Conservation (phyloP, 1,140 invertebrate genomes). For the Acromyrmex charruanus region DNA sequence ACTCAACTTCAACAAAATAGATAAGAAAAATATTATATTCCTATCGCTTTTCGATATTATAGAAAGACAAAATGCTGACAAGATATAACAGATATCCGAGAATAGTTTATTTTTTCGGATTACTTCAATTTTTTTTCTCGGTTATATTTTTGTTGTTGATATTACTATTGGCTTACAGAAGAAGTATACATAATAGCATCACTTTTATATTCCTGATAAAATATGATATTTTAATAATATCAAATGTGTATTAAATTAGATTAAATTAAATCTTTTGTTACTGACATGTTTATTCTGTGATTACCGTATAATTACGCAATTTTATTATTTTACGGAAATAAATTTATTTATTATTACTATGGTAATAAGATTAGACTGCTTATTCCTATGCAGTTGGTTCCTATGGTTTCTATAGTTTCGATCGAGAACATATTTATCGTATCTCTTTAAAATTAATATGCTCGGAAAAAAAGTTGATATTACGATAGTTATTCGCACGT, state of each 20-base stretch:
- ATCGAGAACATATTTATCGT: not conserved
- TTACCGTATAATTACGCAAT: not conserved
- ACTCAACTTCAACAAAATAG: not conserved
- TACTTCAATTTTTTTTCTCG: not conserved
- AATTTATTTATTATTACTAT: not conserved
- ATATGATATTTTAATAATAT: conserved; percentile 2
- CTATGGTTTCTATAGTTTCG: too few species aligned
- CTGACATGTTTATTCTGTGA: not conserved
- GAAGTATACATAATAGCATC: not conserved
- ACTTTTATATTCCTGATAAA: not conserved
- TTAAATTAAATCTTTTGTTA: not conserved
- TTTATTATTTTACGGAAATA: not conserved
- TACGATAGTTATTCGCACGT: not conserved
- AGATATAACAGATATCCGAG: not conserved
- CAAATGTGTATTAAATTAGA: not conserved
- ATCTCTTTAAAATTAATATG: not conserved
- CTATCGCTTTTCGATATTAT: not conserved
- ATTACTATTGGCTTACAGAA: not conserved
- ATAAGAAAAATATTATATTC: not conserved
- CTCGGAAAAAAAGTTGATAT: not conserved
- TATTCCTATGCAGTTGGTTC: too few species aligned
- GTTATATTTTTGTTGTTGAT: not conserved
- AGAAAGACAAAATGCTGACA: not conserved
- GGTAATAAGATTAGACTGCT: too few species aligned
- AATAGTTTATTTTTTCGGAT: not conserved